Evolutionary conservation across 2,113 vertebrate species (phyloP).

Genomic region (Paralichthys olivaceus): DNA sequence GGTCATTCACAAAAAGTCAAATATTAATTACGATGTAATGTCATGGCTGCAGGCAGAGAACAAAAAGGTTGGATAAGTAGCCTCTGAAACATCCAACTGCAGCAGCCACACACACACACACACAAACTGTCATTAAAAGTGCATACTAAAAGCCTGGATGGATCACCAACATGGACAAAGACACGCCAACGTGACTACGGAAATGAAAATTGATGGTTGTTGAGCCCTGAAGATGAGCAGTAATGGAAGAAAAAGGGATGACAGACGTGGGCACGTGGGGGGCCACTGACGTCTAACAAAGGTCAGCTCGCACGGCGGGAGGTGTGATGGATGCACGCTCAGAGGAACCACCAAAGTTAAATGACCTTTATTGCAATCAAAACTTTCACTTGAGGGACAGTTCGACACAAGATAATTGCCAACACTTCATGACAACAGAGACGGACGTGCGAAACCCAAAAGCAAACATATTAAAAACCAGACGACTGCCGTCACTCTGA

Average conservation of each 20-base stretch:
- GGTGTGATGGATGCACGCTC: conserved; percentile 67
- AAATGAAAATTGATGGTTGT: conserved; percentile 62
- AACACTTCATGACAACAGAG: background rate
- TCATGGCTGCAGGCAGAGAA: background rate
- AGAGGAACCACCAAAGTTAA: conserved; percentile 46
- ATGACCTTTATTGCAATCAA: conserved; percentile 69
- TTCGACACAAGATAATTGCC: conserved; percentile 12
- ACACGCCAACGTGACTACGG: conserved; percentile 20
- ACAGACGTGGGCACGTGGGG: conserved; percentile 8
- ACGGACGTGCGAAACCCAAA: background rate
- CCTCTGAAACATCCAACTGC: conserved; percentile 16
- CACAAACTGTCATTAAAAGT: conserved; percentile 27
- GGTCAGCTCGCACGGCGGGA: conserved; percentile 61
- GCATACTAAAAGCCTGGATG: conserved; percentile 43
- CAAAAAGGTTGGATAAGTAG: conserved; percentile 2
- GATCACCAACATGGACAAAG: conserved; percentile 31
- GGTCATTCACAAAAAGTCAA: conserved; percentile 35
- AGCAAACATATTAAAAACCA: conserved; percentile 1
- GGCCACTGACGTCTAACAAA: conserved; percentile 48
- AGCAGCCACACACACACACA: conserved; percentile 10
- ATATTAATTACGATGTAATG: conserved; percentile 41
- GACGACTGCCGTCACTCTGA: background rate
- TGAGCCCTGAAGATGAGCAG: conserved; percentile 59
- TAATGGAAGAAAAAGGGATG: conserved; percentile 59
- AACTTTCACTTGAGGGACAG: conserved; percentile 53